A percentile compares a stretch with the other conserved stretches of the same genome.
phyloP scores from a whole-genome alignment of 2,888 invertebrate genomes.

The Conops quadrifasciatus region DNA sequence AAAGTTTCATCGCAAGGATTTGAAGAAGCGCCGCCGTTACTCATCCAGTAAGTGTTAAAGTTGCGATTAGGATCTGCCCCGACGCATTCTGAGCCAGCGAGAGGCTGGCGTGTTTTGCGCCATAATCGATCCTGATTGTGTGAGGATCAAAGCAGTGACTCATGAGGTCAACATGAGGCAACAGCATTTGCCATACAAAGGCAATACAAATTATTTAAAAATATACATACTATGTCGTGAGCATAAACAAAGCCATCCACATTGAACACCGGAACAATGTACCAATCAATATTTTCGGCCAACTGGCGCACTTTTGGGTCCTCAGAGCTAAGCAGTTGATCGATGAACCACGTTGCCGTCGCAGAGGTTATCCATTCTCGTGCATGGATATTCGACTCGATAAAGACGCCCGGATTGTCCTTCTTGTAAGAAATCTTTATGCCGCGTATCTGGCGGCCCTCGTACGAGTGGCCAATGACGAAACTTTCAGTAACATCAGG shows the following conservation, averaged over 20 bases:
- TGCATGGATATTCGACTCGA: constrained; percentile 74
- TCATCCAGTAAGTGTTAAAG: constrained; percentile 60
- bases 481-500: constrained; percentile 58
- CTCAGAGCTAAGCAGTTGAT: constrained; percentile 73
- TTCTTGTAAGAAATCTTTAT: constrained; percentile 65
- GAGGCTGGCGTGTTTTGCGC: constrained; percentile 72
- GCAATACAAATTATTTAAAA: not conserved
- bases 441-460: constrained; percentile 71
- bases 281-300: constrained; percentile 77
- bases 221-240: constrained; percentile 69
- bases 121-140: constrained; percentile 69
- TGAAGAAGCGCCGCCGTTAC: constrained; percentile 66
- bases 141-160: not conserved
- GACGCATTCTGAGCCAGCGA: constrained; percentile 53
- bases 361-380: constrained; percentile 81
- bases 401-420: constrained; percentile 69
- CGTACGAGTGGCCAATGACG: constrained; percentile 68
- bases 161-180: too few species aligned
- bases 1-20: constrained; percentile 65
- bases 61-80: constrained; percentile 63
- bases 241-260: constrained; percentile 80
- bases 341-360: constrained; percentile 74
- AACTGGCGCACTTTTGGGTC: constrained; percentile 68
- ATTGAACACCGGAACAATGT: constrained; percentile 76
- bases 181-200: too few species aligned